A percentile compares a stretch with the other conserved stretches of the same genome.
Conservation (phyloP, 2,888 invertebrate genomes). For the Parelbella ahira region DNA sequence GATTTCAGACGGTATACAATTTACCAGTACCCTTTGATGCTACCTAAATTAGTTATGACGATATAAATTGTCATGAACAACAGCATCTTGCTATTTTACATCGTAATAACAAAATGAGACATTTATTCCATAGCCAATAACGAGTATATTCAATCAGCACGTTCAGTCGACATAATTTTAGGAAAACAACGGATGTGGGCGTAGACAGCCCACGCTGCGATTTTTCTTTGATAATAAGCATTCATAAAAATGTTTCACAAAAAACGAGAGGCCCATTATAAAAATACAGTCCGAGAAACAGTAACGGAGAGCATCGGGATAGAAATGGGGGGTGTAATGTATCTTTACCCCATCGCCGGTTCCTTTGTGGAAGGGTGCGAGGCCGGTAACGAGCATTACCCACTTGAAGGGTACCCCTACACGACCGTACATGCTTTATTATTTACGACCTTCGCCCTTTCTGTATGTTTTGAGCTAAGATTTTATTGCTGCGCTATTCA, state of each 20-base stretch:
- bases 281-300: slow-evolving; percentile 16
- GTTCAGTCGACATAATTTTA: too few relatives aligned
- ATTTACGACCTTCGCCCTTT: slow-evolving; percentile 75
- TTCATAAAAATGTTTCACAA: not conserved
- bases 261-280: slow-evolving; percentile 8
- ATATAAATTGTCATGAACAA: too few relatives aligned
- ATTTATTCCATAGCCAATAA: too few relatives aligned
- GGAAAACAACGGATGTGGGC: too few relatives aligned
- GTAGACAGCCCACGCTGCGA: too few relatives aligned
- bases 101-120: too few relatives aligned
- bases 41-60: too few relatives aligned
- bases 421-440: slow-evolving; percentile 71
- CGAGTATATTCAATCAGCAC: too few relatives aligned
- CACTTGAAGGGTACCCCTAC: slow-evolving; percentile 59
- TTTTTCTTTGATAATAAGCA: not conserved
- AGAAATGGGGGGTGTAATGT: slow-evolving; percentile 69
- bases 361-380: slow-evolving; percentile 68
- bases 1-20: too few relatives aligned
- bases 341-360: slow-evolving; percentile 64
- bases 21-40: too few relatives aligned
- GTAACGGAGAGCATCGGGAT: slow-evolving; percentile 48
- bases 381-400: slow-evolving; percentile 67
- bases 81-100: too few relatives aligned
- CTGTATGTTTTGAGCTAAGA: slow-evolving; percentile 76
- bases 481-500: slow-evolving; percentile 75